These are phyloP conservation scores for Ectemnius lituratus DNA, from an alignment of 2,888 invertebrate species.

Conservation along the genomic window DNA sequence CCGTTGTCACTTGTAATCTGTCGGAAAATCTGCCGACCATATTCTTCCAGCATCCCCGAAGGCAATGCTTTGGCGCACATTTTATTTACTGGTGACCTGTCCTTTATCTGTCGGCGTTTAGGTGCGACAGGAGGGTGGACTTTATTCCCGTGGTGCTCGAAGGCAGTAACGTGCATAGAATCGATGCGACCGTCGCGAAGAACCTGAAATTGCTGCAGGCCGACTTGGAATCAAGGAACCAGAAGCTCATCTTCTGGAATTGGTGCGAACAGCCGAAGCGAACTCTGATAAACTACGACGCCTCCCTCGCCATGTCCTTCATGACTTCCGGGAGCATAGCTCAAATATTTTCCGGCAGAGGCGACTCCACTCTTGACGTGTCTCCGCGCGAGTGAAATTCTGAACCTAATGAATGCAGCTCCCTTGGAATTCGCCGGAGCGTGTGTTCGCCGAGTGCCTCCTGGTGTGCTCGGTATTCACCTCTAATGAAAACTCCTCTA, in stretches of 20 bases:
- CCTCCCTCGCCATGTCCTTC: slow-evolving; percentile 62
- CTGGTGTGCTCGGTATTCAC: slow-evolving; percentile 8
- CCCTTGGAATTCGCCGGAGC: slow-evolving; percentile 21
- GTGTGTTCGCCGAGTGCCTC: neutral
- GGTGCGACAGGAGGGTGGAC: slow-evolving; percentile 71
- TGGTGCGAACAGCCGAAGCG: slow-evolving; percentile 69
- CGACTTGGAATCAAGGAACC: slow-evolving; percentile 69
- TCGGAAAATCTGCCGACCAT: slow-evolving; percentile 17
- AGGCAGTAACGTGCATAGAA: slow-evolving; percentile 81
- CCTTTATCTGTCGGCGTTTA: slow-evolving; percentile 33
- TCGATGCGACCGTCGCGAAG: slow-evolving; percentile 86
- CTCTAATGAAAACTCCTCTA: slow-evolving; percentile 21
- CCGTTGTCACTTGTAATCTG: slow-evolving; percentile 5
- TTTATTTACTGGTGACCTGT: slow-evolving; percentile 13
- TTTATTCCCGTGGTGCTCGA: slow-evolving; percentile 81
- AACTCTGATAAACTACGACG: slow-evolving; percentile 69
- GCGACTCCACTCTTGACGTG: too few species aligned
- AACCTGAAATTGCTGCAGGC: slow-evolving; percentile 69
- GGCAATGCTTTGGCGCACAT: neutral
- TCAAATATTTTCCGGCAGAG: slow-evolving; percentile 62
- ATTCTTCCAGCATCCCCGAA: too few species aligned
- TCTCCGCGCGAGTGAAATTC: slow-evolving; percentile 35
- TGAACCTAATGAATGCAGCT: slow-evolving; percentile 27
- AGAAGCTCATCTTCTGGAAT: slow-evolving; percentile 75
- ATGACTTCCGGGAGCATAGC: slow-evolving; percentile 58